Base-by-base conservation (phyloP, 2,888 invertebrate genomes). In the Minunthozetes semirufus region DNA sequence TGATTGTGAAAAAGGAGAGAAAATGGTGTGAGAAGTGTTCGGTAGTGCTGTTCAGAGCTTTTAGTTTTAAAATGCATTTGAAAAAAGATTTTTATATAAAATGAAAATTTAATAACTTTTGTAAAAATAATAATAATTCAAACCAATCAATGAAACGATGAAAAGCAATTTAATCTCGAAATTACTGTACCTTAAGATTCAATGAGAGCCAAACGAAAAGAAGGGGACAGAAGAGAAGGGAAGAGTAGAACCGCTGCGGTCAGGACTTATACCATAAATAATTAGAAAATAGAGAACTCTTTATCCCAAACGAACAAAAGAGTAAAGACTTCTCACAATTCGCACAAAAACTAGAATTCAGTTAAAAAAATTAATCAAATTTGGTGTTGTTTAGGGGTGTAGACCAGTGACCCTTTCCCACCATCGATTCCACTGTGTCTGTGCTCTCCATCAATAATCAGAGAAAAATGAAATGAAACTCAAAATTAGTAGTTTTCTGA, bases 101-200 rank as follows among this genome's bases (percentile, higher is more conserved):
- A 68, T 42, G 38, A 68, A 68, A 68, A 25, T 33, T 46, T 46
- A 46, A 68, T 68, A 68, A 68, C 68, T 68, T 68, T 68, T 33
- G 33, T 33, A 33, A 4, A 42, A 66, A 66, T 42, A 68, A 66
- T 42, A 68, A 68, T 68, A 68, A 46, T 68, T 68, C 68, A 68
- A 68, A 68, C 42, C 68, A 68, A 68, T 68, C 42, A 68, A 68
- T 68, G 68, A 68, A 46, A 68, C 68, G 68, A 68, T 68, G 68
- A 68, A 68, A 63, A 68, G 68, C 42, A 68, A 68, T 68, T 68
- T 68, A 68, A 46, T 68, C n/a, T 68, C 22, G 15, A 68, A 68
- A 68, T 42, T 68, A 68, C 42, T 68, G 11, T 68, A 42, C 68
- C 68, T 46, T 63, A 33, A 33, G 61, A 29, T 63, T 33, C 59